These are phyloP conservation scores for Theristicus caerulescens DNA, from an alignment of 2,113 vertebrate species.

Conservation along the genomic window DNA sequence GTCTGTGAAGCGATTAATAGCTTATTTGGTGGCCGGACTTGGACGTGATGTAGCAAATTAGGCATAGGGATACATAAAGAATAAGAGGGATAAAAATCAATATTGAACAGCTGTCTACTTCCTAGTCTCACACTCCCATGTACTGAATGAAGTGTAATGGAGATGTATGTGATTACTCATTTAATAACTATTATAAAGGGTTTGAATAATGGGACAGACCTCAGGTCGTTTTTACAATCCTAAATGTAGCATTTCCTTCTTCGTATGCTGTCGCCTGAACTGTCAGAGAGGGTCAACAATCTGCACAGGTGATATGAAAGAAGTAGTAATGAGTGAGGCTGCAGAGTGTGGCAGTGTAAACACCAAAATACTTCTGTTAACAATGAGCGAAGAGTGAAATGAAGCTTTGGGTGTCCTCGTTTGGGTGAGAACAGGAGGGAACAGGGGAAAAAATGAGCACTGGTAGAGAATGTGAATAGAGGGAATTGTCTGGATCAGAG, in stretches of 20 bases:
- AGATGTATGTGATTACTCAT: slow-evolving; percentile 39
- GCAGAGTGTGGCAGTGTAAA: not conserved
- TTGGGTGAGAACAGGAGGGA: not conserved
- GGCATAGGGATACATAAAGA: slow-evolving; percentile 27
- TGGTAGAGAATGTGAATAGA: not conserved
- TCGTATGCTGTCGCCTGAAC: not conserved
- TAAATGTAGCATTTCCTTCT: not conserved
- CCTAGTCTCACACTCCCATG: not conserved
- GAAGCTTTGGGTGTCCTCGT: not conserved
- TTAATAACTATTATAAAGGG: slow-evolving; percentile 11
- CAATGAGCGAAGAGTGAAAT: not conserved
- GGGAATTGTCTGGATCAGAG: not conserved
- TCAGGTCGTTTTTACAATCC: not conserved
- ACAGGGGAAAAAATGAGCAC: not conserved
- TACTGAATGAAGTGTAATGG: slow-evolving; percentile 20
- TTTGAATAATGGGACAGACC: not conserved
- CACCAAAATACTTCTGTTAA: not conserved
- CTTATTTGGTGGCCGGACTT: slow-evolving; percentile 10
- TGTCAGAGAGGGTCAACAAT: not conserved
- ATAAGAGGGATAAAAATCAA: slow-evolving; percentile 58
- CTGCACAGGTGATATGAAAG: not conserved
- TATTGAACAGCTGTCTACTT: slow-evolving; percentile 57
- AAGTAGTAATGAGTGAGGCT: not conserved
- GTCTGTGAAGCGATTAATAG: slow-evolving; percentile 53
- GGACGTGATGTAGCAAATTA: slow-evolving; percentile 11